Conservation (phyloP, 1,140 invertebrate species). For the Micrasema minimum region DNA sequence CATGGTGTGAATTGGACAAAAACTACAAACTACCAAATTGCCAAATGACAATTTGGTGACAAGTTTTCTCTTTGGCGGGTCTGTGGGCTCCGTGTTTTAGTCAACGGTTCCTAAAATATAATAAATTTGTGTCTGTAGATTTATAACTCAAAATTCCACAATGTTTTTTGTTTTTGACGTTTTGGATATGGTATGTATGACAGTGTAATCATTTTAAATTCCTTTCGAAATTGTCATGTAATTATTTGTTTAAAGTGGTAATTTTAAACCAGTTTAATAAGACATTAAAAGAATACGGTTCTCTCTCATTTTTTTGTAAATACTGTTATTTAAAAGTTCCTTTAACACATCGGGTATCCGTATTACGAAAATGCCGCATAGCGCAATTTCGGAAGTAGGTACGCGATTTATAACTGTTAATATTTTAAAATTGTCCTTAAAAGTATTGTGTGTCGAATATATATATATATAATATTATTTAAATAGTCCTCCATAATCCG, state of each 20-base stretch:
- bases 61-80: neutral
- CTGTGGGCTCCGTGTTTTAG: neutral
- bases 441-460: too few relatives aligned
- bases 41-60: neutral
- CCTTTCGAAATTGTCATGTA: neutral
- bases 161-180: slow-evolving; percentile 20
- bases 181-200: slow-evolving; percentile 26
- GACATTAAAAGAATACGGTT: too few relatives aligned
- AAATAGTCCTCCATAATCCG: too few relatives aligned
- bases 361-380: too few relatives aligned
- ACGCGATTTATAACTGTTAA: too few relatives aligned
- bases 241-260: neutral
- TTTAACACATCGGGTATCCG: too few relatives aligned
- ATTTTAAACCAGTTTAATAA: too few relatives aligned
- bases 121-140: neutral
- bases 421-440: too few relatives aligned
- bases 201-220: neutral
- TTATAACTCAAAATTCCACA: neutral
- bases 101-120: neutral
- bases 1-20: neutral
- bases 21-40: neutral
- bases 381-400: too few relatives aligned
- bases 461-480: too few relatives aligned
- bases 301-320: too few relatives aligned
- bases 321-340: too few relatives aligned